Percentiles rank a stretch among this genome's conserved stretches.
These are phyloP conservation scores for Anaspis maculata DNA, from an alignment of 2,888 invertebrate species.

Conservation along the genomic window DNA sequence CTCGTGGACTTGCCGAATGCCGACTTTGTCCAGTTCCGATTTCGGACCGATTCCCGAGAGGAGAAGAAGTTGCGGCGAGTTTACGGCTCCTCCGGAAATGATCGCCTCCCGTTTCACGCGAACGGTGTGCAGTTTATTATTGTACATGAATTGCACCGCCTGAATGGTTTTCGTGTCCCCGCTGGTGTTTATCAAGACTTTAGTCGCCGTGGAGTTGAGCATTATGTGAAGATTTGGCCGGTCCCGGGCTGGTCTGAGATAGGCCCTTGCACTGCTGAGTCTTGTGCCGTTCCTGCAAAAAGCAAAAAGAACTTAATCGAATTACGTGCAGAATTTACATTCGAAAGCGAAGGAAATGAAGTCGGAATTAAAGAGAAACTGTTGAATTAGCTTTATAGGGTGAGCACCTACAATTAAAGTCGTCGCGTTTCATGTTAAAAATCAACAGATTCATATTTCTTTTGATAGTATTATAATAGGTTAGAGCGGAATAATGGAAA, in stretches of 20 bases:
- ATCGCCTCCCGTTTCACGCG: slow-evolving; percentile 51
- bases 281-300: slow-evolving; percentile 50
- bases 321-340: too few species aligned
- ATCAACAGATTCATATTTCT: too few species aligned
- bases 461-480: too few species aligned
- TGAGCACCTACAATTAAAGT: too few species aligned
- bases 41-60: slow-evolving; percentile 61
- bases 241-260: slow-evolving; percentile 50
- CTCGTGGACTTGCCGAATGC: slow-evolving; percentile 52
- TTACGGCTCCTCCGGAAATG: slow-evolving; percentile 55
- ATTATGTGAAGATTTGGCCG: slow-evolving; percentile 54
- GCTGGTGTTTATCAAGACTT: slow-evolving; percentile 44
- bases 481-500: too few species aligned
- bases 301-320: neutral
- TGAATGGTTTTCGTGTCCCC: slow-evolving; percentile 45
- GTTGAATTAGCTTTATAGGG: too few species aligned
- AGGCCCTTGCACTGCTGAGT: slow-evolving; percentile 53
- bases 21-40: slow-evolving; percentile 49
- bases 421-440: too few species aligned
- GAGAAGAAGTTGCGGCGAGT: slow-evolving; percentile 58
- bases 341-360: too few species aligned
- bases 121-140: slow-evolving; percentile 43
- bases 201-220: slow-evolving; percentile 54
- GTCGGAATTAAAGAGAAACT: too few species aligned
- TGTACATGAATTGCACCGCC: slow-evolving; percentile 53